Percentiles rank a stretch among this genome's conserved stretches.
phyloP scores from a whole-genome alignment of 2,888 invertebrate genomes.

The Aplocera efformata region DNA sequence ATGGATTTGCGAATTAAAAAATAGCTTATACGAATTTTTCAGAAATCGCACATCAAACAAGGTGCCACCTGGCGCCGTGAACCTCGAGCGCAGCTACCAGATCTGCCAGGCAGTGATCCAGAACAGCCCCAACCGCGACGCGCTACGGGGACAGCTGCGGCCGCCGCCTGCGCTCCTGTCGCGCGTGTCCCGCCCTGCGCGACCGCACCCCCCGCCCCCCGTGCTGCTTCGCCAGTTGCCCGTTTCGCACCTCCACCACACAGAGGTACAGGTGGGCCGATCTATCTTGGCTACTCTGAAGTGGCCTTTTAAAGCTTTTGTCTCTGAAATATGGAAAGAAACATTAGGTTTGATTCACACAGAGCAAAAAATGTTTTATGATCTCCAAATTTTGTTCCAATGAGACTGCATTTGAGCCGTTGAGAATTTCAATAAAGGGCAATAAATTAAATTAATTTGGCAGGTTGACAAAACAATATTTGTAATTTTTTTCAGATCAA shows the following conservation, averaged over 20 bases:
- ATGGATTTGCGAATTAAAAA: no score
- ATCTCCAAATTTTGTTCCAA: no score
- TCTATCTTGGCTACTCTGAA: no score
- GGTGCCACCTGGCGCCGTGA: constrained; percentile 94
- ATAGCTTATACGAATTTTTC: constrained; percentile 12
- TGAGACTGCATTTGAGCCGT: no score
- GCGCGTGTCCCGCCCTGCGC: constrained; percentile 57
- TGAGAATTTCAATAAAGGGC: no score
- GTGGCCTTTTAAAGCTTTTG: no score
- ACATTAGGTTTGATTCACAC: no score
- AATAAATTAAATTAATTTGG: no score
- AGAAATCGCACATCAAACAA: constrained; percentile 83
- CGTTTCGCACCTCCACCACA: constrained; percentile 78
- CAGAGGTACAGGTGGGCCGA: constrained; percentile 60
- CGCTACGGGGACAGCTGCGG: constrained; percentile 90
- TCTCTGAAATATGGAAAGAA: no score
- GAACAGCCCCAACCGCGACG: constrained; percentile 94
- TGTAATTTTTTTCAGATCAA: constrained; percentile 73
- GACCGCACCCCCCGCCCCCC: constrained; percentile 67
- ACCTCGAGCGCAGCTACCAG: constrained; percentile 96
- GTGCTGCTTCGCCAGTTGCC: constrained; percentile 82
- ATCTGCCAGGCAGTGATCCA: constrained; percentile 96
- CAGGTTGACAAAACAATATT: not conserved
- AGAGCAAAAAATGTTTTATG: no score
- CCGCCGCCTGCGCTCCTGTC: constrained; percentile 90